Conservation (phyloP, 2,888 invertebrate genomes). For the Dorcus hopei region DNA sequence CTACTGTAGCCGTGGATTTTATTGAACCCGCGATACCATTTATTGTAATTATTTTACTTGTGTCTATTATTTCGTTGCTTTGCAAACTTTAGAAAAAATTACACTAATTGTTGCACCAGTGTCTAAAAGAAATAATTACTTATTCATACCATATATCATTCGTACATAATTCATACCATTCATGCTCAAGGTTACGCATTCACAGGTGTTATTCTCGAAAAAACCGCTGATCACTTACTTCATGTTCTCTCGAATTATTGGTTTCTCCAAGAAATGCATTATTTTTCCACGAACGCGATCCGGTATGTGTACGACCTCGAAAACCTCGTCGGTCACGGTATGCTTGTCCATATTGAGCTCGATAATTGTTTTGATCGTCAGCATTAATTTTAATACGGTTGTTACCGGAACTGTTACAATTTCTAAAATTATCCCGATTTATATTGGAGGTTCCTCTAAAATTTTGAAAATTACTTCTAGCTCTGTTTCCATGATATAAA, state of each 20-base stretch:
- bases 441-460: no score
- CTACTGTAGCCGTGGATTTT: background rate
- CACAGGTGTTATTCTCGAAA: background rate
- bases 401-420: no score
- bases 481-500: no score
- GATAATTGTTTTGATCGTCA: no score
- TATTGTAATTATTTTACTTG: background rate
- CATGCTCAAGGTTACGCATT: background rate
- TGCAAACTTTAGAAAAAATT: background rate
- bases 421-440: no score
- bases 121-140: slow-evolving; percentile 1
- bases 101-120: slow-evolving; percentile 1
- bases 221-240: background rate
- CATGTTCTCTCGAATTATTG: background rate
- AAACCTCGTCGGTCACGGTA: no score
- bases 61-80: no score
- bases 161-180: slow-evolving; percentile 5
- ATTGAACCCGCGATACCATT: slow-evolving; percentile 3
- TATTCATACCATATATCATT: background rate
- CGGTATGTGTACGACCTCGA: no score
- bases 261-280: background rate
- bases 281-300: background rate
- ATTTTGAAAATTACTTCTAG: no score
- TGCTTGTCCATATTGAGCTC: background rate
- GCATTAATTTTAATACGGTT: no score